phyloP scores from a whole-genome alignment of 2,888 invertebrate genomes.

The Pristionchus arcanus region DNA sequence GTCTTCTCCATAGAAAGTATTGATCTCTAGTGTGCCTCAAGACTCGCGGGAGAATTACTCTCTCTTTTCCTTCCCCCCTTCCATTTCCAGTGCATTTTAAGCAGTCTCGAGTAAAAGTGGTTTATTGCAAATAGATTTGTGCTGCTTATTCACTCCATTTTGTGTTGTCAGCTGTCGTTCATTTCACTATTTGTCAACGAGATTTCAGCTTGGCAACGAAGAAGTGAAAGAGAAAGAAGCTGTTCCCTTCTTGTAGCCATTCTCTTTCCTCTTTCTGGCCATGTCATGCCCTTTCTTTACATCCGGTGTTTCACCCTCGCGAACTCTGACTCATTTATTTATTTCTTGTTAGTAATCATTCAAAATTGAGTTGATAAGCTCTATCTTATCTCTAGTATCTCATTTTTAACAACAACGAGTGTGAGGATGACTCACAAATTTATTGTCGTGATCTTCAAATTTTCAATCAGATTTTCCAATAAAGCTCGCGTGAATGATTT shows the following conservation, averaged over 20 bases:
- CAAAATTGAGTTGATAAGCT: neutral
- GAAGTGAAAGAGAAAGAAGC: neutral
- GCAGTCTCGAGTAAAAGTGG: neutral
- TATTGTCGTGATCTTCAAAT: neutral
- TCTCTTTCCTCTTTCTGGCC: neutral
- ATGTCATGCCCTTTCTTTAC: neutral
- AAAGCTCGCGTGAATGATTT: neutral
- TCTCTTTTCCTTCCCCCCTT: constrained; percentile 3
- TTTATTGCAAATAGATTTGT: neutral
- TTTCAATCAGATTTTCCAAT: neutral
- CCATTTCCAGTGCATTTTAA: neutral
- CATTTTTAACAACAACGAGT: neutral
- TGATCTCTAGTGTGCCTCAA: neutral
- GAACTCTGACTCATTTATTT: neutral
- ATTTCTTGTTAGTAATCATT: neutral
- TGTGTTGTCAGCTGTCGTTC: neutral
- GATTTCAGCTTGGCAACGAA: neutral
- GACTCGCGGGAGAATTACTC: constrained; percentile 14
- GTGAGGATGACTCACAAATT: neutral
- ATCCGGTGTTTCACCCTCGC: neutral
- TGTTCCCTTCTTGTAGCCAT: neutral
- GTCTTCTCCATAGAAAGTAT: neutral
- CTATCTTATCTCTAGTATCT: neutral
- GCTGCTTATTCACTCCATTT: neutral
- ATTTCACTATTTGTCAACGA: neutral